A percentile compares a stretch with the other conserved stretches of the same genome.
Evolutionary conservation across 2,113 vertebrate species (phyloP).

Genomic region (Mesitornis unicolor): DNA sequence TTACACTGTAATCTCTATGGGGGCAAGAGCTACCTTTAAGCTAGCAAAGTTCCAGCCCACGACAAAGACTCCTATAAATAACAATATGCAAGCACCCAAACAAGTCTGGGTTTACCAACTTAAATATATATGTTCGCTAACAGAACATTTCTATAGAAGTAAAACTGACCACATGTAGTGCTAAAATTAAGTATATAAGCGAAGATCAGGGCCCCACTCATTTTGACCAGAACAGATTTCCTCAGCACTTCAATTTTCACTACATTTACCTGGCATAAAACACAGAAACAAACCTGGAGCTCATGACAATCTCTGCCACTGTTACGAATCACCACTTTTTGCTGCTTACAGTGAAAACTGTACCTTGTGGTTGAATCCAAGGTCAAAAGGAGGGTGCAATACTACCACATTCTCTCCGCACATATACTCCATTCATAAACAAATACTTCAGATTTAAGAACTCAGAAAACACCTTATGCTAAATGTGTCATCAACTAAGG

Average conservation of each 20-base stretch:
- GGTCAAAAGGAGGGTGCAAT: background rate
- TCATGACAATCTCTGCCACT: background rate
- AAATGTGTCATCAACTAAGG: background rate
- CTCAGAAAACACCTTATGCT: background rate
- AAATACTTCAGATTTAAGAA: background rate
- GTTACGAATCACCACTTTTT: background rate
- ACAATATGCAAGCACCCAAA: background rate
- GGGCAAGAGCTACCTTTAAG: background rate
- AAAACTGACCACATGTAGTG: rapidly evolving
- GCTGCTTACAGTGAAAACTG: background rate
- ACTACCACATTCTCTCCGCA: background rate
- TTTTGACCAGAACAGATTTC: background rate
- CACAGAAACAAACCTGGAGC: background rate
- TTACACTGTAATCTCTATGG: background rate
- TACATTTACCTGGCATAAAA: background rate
- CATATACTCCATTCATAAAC: background rate
- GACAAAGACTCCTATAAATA: background rate
- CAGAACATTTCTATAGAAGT: background rate
- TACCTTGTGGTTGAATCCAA: background rate
- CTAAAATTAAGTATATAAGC: background rate
- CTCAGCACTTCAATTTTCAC: background rate
- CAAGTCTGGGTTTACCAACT: background rate
- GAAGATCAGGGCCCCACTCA: background rate
- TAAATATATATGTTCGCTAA: background rate
- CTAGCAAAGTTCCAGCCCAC: background rate